Percentiles rank a stretch among this genome's conserved stretches.
phyloP scores from a whole-genome alignment of 2,113 vertebrate genomes.

The Upupa epops region DNA sequence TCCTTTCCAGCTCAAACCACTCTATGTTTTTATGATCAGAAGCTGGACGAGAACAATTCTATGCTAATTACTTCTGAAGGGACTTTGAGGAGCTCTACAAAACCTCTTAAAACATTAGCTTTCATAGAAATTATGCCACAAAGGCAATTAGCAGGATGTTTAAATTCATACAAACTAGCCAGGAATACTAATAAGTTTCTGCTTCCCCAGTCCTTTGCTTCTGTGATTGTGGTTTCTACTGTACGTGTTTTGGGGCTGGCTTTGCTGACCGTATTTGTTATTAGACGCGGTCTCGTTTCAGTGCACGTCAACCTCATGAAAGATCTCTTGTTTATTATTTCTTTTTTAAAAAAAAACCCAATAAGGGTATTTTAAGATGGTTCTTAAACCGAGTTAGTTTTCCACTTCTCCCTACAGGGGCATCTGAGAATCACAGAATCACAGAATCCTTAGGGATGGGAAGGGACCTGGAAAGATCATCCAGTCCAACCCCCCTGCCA shows the following conservation, averaged over 20 bases:
- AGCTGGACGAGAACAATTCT: neutral
- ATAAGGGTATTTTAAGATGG: too few species aligned
- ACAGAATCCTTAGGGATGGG: too few species aligned
- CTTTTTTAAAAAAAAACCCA: too few species aligned
- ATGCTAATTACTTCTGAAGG: neutral
- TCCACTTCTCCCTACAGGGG: neutral
- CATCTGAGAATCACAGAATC: too few species aligned
- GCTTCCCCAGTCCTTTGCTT: neutral
- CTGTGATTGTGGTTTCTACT: neutral
- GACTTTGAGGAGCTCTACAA: neutral
- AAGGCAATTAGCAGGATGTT: neutral
- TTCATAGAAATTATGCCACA: neutral
- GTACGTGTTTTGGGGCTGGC: neutral
- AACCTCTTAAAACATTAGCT: neutral
- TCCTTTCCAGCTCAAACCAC: too few species aligned
- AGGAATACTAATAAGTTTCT: neutral
- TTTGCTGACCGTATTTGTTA: neutral
- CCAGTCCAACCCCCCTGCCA: too few species aligned
- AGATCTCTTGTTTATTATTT: neutral
- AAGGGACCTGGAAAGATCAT: too few species aligned
- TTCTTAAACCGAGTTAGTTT: neutral
- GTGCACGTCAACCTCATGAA: neutral
- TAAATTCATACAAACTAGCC: neutral
- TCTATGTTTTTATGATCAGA: neutral
- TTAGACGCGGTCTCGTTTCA: neutral